Conservation (phyloP, 2,888 invertebrate species). For the Anorthoa munda region DNA sequence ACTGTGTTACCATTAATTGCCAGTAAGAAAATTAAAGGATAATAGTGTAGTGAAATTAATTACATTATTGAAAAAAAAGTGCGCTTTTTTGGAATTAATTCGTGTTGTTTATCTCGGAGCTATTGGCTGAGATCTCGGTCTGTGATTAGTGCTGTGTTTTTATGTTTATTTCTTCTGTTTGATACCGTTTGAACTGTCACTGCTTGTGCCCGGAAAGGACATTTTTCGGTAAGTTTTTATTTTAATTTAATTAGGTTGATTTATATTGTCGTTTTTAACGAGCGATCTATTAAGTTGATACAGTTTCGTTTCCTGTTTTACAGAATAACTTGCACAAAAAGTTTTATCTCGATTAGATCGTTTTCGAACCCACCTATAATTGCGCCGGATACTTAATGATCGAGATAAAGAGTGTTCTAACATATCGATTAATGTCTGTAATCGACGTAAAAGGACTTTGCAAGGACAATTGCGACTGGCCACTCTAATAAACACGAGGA, state of each 20-base stretch:
- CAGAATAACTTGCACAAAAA: slow-evolving; percentile 31
- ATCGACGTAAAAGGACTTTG: slow-evolving; percentile 64
- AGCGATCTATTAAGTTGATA: slow-evolving; percentile 37
- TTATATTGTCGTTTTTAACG: slow-evolving; percentile 23
- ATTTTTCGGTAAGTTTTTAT: slow-evolving; percentile 71
- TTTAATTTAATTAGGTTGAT: slow-evolving; percentile 47
- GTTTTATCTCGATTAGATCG: slow-evolving; percentile 44
- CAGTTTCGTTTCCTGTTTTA: slow-evolving; percentile 42
- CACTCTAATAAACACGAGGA: slow-evolving; percentile 58
- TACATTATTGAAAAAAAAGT: slow-evolving; percentile 52
- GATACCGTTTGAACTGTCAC: slow-evolving; percentile 75
- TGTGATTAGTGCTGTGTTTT: slow-evolving; percentile 77
- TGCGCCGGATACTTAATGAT: slow-evolving; percentile 43
- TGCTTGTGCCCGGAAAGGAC: slow-evolving; percentile 69
- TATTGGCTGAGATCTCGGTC: slow-evolving; percentile 65
- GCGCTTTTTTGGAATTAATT: slow-evolving; percentile 52
- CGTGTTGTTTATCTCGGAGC: slow-evolving; percentile 61
- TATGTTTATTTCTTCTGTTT: slow-evolving; percentile 68
- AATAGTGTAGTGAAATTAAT: slow-evolving; percentile 64
- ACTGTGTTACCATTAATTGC: slow-evolving; percentile 68
- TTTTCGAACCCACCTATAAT: slow-evolving; percentile 34
- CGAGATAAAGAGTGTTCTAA: slow-evolving; percentile 39
- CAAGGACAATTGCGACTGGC: slow-evolving; percentile 63
- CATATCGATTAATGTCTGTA: slow-evolving; percentile 50
- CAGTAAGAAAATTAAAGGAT: slow-evolving; percentile 55